Percentiles rank a stretch among this genome's conserved stretches.
phyloP scores from a whole-genome alignment of 1,140 invertebrate species.

The Eupristina koningsbergeri region DNA sequence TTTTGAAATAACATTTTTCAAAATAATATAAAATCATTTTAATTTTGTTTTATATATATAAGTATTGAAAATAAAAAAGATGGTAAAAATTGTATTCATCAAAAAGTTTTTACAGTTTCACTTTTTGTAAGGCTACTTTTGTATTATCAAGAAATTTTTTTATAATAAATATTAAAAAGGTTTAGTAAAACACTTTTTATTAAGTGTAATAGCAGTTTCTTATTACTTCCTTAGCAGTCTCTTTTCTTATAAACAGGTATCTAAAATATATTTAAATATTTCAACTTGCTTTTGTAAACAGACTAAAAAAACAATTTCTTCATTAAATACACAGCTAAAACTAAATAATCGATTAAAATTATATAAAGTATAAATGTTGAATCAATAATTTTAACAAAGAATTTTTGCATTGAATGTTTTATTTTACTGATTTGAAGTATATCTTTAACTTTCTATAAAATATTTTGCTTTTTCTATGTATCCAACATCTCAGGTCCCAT shows the following conservation, averaged over 20 bases:
- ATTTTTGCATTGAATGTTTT: background rate
- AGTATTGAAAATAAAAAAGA: background rate
- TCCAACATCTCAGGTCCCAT: background rate
- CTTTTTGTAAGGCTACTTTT: background rate
- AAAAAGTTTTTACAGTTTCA: background rate
- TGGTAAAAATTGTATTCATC: background rate
- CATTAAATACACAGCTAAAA: background rate
- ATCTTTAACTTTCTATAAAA: background rate
- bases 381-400: slow-evolving; percentile 1
- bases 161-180: background rate
- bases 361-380: background rate
- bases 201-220: background rate
- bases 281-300: background rate
- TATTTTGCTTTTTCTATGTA: background rate
- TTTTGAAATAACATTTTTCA: slow-evolving; percentile 28
- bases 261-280: background rate
- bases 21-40: slow-evolving; percentile 49
- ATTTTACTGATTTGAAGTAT: background rate
- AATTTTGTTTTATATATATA: background rate
- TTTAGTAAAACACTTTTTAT: background rate
- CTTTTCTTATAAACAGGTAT: slow-evolving; percentile 2
- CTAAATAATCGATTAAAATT: too few species aligned
- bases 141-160: background rate
- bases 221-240: background rate
- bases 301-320: background rate